Percentiles rank a stretch among this genome's conserved stretches.
Evolutionary conservation across 2,797 vertebrate species (phyloP).

Genomic region (Sebastes diaconus): DNA sequence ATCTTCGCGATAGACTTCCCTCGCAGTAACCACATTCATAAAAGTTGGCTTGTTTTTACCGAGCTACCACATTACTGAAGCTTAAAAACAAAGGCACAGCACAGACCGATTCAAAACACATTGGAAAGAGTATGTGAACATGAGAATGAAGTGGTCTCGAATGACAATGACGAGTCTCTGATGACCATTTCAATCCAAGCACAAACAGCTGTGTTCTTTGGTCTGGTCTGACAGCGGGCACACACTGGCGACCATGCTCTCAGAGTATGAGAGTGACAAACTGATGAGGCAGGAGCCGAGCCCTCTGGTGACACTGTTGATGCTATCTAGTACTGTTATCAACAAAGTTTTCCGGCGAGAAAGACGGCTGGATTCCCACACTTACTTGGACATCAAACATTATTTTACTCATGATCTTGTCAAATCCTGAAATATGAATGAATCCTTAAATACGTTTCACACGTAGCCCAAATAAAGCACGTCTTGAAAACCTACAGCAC

Average conservation of each 20-base stretch:
- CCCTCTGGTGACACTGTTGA: neutral
- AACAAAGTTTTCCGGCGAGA: neutral
- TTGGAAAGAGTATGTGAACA: neutral
- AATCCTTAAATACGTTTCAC: neutral
- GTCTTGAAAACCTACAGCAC: neutral
- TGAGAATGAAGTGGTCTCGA: neutral
- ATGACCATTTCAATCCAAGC: constrained; percentile 3
- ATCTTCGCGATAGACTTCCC: too few relatives aligned
- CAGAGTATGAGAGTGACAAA: neutral
- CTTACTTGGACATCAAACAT: neutral
- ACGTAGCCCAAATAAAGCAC: neutral
- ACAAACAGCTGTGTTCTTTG: constrained; percentile 28
- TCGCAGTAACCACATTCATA: neutral
- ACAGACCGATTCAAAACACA: neutral
- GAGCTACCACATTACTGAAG: neutral
- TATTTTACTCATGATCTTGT: neutral
- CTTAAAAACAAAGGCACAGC: neutral
- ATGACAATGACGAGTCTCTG: neutral
- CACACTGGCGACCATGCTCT: neutral
- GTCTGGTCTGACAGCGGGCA: neutral
- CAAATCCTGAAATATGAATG: neutral
- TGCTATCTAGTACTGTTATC: neutral
- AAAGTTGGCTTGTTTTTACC: neutral
- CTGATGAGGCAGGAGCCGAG: neutral
- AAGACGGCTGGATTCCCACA: neutral